Percentiles rank a stretch among this genome's conserved stretches.
Conservation (phyloP, 2,888 invertebrate genomes). For the Lithophane leautieri region DNA sequence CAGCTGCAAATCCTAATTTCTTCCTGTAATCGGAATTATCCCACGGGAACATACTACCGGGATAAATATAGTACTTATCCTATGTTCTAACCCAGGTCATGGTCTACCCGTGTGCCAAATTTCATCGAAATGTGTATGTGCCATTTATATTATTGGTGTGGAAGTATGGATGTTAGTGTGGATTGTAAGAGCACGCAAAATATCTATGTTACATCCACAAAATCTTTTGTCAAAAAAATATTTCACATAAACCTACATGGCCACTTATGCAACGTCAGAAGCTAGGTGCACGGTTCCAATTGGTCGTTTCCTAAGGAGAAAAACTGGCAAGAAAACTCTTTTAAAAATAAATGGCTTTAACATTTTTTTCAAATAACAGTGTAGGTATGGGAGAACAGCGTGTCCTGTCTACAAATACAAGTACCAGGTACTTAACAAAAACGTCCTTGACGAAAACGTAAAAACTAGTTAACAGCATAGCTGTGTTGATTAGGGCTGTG, state of each 20-base stretch:
- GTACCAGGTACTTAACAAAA: no score
- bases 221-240: neutral
- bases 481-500: constrained; percentile 57
- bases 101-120: neutral
- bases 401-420: no score
- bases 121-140: neutral
- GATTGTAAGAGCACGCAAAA: neutral
- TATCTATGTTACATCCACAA: neutral
- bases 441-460: constrained; percentile 26
- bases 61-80: neutral
- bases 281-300: no score
- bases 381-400: no score
- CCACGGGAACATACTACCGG: neutral
- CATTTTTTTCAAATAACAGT: no score
- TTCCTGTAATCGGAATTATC: neutral
- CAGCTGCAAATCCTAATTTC: neutral
- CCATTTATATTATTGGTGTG: neutral
- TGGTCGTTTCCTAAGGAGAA: no score
- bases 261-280: no score
- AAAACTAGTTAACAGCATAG: constrained; percentile 62
- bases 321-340: no score
- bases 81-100: neutral
- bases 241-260: no score
- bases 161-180: neutral
- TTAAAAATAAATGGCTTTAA: no score